Base-by-base conservation (phyloP, 2,888 invertebrate genomes). In the Aphidius colemani region DNA sequence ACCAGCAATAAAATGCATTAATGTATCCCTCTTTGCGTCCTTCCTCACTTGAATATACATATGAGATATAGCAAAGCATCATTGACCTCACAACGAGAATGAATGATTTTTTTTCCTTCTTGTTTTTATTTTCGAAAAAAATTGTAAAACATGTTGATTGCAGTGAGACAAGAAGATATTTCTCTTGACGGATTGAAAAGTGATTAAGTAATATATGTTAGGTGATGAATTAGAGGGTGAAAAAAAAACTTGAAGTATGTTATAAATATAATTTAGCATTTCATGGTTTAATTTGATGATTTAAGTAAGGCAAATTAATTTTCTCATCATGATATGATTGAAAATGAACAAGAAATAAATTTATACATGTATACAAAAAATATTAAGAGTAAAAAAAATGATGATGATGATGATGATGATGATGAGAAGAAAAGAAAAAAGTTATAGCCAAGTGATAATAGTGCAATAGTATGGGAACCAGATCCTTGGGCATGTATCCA, bases 401-500 rank as follows among this genome's bases (percentile, higher is more conserved):
- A 18, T 18, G 18, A 18, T 18, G 18, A 30, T 5, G 30, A 30
- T 30, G 30, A 30, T 30, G 30, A 30, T 30, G 30, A 30, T 30
- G 30, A 30, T 30, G 30, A 30, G 30, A 30, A 30, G 30, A 30
- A 30, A 30, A 30, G 5, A 30, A 30, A 30, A 30, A 5, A 30
- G 30, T 30, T 30, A 30, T 48, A 41, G 10, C 11, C 13, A 41
- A n/a, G 9, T 48, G 50, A n/a, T 40, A 41, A 13, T 48, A 13
- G 41, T 9, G 40, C 39, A 44, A 30, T 11, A 44, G 57, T 55
- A 62, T 9, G 46, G 7, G 48, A 57, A 60, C 49, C 55, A 30
- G 6, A 43, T 53, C 43, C 67, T 68, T 72, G 72, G 67, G 72
- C 7, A 13, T 18, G 45, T 64, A 63, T 66, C 64, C 63, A 18